These are phyloP conservation scores for Drosophila takahashii DNA, from an alignment of 1,140 invertebrate genomes.

Conservation along the genomic window DNA sequence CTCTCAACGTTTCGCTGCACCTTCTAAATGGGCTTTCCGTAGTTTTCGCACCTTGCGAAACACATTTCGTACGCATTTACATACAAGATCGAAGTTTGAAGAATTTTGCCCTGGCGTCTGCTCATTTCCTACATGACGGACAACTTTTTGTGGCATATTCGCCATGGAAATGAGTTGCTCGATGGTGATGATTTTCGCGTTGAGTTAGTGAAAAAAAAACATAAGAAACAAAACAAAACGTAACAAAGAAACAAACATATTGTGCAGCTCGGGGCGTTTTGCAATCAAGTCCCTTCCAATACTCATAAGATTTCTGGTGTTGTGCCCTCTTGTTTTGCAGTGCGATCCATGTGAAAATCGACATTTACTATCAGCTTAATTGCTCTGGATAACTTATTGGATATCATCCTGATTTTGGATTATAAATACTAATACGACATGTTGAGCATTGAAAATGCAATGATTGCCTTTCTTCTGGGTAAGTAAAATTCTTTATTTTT, in stretches of 20 bases:
- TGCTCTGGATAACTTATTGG: slow-evolving; percentile 73
- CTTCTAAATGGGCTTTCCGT: slow-evolving; percentile 80
- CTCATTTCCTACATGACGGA: slow-evolving; percentile 78
- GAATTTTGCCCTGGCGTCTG: slow-evolving; percentile 35
- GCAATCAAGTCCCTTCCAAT: slow-evolving; percentile 57
- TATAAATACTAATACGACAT: slow-evolving; percentile 50
- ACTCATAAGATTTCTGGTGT: slow-evolving; percentile 67
- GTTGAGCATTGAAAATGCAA: slow-evolving; percentile 44
- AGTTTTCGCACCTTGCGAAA: slow-evolving; percentile 82
- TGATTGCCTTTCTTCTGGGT: slow-evolving; percentile 67
- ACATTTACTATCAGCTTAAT: slow-evolving; percentile 61
- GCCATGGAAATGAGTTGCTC: slow-evolving; percentile 62
- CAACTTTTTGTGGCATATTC: slow-evolving; percentile 58
- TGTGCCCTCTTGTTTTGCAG: slow-evolving; percentile 67
- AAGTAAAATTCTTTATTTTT: slow-evolving; percentile 23
- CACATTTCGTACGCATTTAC: slow-evolving; percentile 78
- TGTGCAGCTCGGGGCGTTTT: slow-evolving; percentile 57
- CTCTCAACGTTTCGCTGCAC: slow-evolving; percentile 81
- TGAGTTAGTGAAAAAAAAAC: slow-evolving; percentile 32
- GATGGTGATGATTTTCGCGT: slow-evolving; percentile 59
- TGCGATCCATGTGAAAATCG: slow-evolving; percentile 76
- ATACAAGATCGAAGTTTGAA: slow-evolving; percentile 59
- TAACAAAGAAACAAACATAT: slow-evolving; percentile 51
- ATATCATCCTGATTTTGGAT: slow-evolving; percentile 60
- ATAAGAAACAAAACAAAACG: slow-evolving; percentile 9